These are phyloP conservation scores for Halesus radiatus DNA, from an alignment of 1,140 invertebrate species.

Conservation along the genomic window DNA sequence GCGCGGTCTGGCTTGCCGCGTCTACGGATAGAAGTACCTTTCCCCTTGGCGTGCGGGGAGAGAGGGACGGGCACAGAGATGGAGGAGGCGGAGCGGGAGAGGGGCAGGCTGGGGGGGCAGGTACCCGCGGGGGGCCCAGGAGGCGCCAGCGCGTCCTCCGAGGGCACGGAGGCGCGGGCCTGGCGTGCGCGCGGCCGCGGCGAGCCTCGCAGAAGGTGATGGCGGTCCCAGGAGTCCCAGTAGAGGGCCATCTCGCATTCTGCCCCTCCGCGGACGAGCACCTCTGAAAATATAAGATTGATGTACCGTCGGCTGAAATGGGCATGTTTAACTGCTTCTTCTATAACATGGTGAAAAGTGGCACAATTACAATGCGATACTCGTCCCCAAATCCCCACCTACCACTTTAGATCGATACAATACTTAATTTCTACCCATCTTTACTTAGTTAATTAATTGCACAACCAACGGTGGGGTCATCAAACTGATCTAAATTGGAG, in stretches of 20 bases:
- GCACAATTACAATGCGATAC: too few species aligned
- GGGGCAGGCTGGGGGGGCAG: constrained; percentile 37
- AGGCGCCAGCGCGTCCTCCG: constrained; percentile 71
- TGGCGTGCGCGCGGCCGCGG: constrained; percentile 72
- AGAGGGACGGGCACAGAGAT: constrained; percentile 40
- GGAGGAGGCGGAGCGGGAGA: constrained; percentile 53
- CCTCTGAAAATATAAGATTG: neutral
- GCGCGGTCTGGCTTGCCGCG: too few species aligned
- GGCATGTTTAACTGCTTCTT: too few species aligned
- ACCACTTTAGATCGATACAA: too few species aligned
- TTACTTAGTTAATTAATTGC: too few species aligned
- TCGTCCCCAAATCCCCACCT: too few species aligned
- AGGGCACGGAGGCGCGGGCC: constrained; percentile 72
- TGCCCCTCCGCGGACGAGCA: constrained; percentile 59
- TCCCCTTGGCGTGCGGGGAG: constrained; percentile 51
- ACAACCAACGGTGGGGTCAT: too few species aligned
- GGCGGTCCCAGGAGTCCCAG: constrained; percentile 94
- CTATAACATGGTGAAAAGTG: too few species aligned
- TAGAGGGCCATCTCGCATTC: constrained; percentile 76
- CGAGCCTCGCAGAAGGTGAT: constrained; percentile 70
- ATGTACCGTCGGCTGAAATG: too few species aligned
- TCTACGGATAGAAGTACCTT: constrained; percentile 44
- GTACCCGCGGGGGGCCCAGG: constrained; percentile 32
- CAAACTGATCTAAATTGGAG: too few species aligned
- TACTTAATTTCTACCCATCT: too few species aligned